Conservation (phyloP, 2,888 invertebrate genomes). For the Scaptomyza caliginosa region DNA sequence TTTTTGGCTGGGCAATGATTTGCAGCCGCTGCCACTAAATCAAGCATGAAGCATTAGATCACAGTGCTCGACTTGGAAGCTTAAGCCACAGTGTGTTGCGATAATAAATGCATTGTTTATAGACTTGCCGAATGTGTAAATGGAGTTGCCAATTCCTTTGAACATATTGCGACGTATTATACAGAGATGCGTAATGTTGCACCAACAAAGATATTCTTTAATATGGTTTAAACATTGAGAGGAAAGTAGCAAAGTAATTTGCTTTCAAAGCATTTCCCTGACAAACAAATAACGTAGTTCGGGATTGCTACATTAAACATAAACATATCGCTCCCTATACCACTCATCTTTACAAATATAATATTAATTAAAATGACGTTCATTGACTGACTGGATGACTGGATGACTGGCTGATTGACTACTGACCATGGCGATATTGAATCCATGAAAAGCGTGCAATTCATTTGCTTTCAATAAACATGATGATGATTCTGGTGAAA, state of each 20-base stretch:
- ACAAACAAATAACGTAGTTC: background rate
- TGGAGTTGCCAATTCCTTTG: conserved; percentile 23
- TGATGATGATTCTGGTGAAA: conserved; percentile 48
- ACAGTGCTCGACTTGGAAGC: conserved; percentile 42
- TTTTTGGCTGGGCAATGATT: conserved; percentile 74
- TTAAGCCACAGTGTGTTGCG: conserved; percentile 62
- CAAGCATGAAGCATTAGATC: conserved; percentile 79
- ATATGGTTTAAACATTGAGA: background rate
- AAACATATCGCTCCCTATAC: background rate
- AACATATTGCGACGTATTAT: conserved; percentile 42
- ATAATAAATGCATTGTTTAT: conserved; percentile 81
- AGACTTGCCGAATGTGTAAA: conserved; percentile 54
- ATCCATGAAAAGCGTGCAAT: conserved; percentile 42
- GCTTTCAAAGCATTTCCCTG: background rate
- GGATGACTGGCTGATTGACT: conserved; percentile 23
- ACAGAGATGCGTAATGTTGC: background rate
- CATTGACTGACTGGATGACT: conserved; percentile 29
- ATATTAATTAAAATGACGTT: conserved; percentile 64
- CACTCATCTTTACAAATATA: conserved; percentile 51
- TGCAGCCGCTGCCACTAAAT: conserved; percentile 83
- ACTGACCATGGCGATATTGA: conserved; percentile 25
- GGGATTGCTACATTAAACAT: background rate
- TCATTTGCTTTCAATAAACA: conserved; percentile 51
- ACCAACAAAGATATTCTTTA: background rate
- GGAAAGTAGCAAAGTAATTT: background rate